phyloP scores from a whole-genome alignment of 1,140 invertebrate genomes.

The Dufourea novaeangliae region DNA sequence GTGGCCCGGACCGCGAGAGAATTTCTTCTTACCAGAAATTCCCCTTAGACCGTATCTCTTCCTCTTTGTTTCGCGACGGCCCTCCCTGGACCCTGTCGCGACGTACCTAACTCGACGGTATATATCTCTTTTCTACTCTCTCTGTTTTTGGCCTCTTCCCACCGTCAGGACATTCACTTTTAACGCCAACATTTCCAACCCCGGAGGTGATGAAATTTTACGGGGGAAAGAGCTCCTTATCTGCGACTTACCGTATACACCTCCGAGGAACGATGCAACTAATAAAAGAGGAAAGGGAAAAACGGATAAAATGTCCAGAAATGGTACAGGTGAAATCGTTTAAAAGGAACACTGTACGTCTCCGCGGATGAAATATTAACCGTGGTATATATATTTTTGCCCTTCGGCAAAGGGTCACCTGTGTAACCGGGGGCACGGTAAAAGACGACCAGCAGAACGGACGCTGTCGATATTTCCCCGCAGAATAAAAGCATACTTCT shows the following conservation, averaged over 20 bases:
- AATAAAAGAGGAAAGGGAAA: no score
- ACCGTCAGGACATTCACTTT: no score
- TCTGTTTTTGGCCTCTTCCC: neutral
- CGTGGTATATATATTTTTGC: conserved; percentile 43
- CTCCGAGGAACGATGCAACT: no score
- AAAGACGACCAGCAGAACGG: neutral
- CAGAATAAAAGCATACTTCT: conserved; percentile 57
- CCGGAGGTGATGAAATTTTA: no score
- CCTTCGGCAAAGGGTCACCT: neutral
- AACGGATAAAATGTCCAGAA: no score
- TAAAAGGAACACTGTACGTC: no score
- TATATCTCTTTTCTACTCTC: neutral
- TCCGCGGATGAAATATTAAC: conserved; percentile 29
- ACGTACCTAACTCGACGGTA: conserved; percentile 8
- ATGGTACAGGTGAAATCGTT: no score
- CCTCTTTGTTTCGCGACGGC: neutral
- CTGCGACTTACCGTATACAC: no score
- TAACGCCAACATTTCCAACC: no score
- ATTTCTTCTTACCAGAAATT: conserved; percentile 34
- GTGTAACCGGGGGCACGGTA: conserved; percentile 3
- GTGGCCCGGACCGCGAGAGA: conserved; percentile 42
- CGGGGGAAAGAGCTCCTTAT: no score
- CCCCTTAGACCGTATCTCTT: neutral
- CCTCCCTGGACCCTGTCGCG: neutral
- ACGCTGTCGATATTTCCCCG: conserved; percentile 34